Conservation (phyloP, 2,888 invertebrate species). For the Gasteruption jaculator region DNA sequence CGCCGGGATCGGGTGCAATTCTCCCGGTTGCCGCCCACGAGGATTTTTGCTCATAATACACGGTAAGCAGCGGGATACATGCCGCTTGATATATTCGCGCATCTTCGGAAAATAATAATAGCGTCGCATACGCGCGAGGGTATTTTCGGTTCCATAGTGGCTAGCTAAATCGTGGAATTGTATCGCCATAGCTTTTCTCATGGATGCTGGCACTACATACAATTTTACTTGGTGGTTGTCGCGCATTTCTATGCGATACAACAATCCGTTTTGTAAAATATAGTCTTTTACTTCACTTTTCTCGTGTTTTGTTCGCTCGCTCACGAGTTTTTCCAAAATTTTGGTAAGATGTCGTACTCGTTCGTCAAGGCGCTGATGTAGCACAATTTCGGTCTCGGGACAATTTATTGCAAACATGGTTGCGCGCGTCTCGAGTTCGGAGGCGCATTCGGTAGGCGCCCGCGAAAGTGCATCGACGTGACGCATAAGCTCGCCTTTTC, state of each 20-base stretch:
- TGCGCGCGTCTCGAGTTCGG: too few species aligned
- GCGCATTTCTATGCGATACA: too few species aligned
- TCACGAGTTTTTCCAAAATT: too few species aligned
- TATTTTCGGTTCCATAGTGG: constrained; percentile 25
- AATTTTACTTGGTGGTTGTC: constrained; percentile 24
- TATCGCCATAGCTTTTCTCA: constrained; percentile 15
- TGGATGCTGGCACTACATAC: constrained; percentile 11
- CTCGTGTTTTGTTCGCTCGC: too few species aligned
- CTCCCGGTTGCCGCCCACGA: constrained; percentile 22
- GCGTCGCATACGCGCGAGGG: constrained; percentile 11
- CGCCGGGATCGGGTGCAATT: constrained; percentile 27
- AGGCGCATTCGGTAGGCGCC: too few species aligned
- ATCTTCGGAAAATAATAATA: constrained; percentile 27
- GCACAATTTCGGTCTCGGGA: constrained; percentile 7
- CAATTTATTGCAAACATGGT: neutral
- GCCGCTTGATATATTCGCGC: constrained; percentile 21
- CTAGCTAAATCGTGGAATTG: constrained; percentile 23
- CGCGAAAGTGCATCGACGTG: constrained; percentile 13
- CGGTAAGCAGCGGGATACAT: constrained; percentile 26
- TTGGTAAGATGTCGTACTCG: too few species aligned
- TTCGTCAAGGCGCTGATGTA: constrained; percentile 8
- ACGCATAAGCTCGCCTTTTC: constrained; percentile 12
- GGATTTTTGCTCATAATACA: constrained; percentile 25
- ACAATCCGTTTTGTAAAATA: too few species aligned
- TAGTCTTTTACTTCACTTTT: too few species aligned